Evolutionary conservation across 2,888 invertebrate genomes (phyloP).

Genomic region (Eugnorisma glareosa): DNA sequence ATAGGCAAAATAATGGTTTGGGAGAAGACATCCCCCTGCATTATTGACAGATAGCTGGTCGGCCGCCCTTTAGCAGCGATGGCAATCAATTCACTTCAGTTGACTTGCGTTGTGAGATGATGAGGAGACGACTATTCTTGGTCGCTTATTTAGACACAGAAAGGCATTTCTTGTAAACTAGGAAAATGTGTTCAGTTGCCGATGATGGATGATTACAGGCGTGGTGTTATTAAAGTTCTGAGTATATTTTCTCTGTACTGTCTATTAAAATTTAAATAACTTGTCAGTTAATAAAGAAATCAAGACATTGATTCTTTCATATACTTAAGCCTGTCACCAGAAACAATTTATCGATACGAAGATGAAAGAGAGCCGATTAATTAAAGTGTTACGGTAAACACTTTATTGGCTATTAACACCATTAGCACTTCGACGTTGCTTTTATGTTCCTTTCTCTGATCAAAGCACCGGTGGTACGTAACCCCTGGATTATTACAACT

Average conservation of each 20-base stretch:
- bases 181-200: not conserved
- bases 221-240: no score
- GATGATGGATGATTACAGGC: not conserved
- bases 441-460: conserved; percentile 30
- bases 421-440: conserved; percentile 20
- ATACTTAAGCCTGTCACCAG: not conserved
- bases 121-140: conserved; percentile 6
- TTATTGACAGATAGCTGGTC: conserved; percentile 45
- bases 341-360: not conserved
- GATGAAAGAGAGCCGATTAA: conserved; percentile 15
- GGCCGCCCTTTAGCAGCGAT: not conserved
- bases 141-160: not conserved
- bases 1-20: conserved; percentile 41
- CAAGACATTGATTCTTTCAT: not conserved
- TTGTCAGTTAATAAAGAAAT: not conserved
- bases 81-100: conserved; percentile 42
- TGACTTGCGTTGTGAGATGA: conserved; percentile 33
- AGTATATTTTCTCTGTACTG: not conserved
- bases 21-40: conserved; percentile 43
- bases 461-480: not conserved
- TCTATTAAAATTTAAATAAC: not conserved
- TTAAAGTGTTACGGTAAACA: conserved; percentile 32
- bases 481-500: conserved; percentile 10
- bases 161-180: not conserved
- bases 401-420: conserved; percentile 41